Evolutionary conservation across 2,113 vertebrate species (phyloP).

Genomic region (Pteronura brasiliensis): DNA sequence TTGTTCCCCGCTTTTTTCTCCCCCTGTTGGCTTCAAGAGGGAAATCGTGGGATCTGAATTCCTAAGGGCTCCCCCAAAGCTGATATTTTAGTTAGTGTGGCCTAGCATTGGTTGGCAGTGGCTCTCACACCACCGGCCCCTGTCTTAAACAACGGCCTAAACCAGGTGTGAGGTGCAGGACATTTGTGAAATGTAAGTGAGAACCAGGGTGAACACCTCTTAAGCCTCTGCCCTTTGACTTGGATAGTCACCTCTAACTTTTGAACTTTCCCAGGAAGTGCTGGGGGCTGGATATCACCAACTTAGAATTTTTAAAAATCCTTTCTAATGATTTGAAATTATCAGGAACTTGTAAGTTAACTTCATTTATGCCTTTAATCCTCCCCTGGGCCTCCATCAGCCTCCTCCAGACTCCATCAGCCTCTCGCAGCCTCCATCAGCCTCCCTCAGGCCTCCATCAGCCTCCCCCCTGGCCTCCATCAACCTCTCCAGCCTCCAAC

Average conservation of each 20-base stretch:
- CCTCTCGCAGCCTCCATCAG: too few relatives aligned
- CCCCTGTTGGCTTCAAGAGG: background rate
- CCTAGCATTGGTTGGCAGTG: background rate
- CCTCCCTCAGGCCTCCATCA: too few relatives aligned
- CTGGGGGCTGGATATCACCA: background rate
- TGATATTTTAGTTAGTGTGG: background rate
- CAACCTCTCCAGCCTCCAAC: too few relatives aligned
- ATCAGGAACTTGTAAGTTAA: background rate
- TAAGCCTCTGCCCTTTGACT: background rate
- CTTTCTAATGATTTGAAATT: background rate
- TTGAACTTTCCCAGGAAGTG: background rate
- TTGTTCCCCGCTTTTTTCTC: background rate
- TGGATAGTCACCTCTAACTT: background rate
- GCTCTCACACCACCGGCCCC: background rate
- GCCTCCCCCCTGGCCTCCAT: too few relatives aligned
- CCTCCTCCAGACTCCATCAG: too few relatives aligned
- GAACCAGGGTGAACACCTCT: background rate
- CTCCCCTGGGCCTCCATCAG: background rate
- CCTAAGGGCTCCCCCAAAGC: background rate
- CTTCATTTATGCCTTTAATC: background rate
- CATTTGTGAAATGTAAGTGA: background rate
- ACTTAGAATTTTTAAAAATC: background rate
- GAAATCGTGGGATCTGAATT: background rate
- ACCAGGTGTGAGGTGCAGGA: too few relatives aligned
- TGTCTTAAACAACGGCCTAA: background rate